Conservation (phyloP, 2,797 vertebrate species). For the Coregonus suidteri region DNA sequence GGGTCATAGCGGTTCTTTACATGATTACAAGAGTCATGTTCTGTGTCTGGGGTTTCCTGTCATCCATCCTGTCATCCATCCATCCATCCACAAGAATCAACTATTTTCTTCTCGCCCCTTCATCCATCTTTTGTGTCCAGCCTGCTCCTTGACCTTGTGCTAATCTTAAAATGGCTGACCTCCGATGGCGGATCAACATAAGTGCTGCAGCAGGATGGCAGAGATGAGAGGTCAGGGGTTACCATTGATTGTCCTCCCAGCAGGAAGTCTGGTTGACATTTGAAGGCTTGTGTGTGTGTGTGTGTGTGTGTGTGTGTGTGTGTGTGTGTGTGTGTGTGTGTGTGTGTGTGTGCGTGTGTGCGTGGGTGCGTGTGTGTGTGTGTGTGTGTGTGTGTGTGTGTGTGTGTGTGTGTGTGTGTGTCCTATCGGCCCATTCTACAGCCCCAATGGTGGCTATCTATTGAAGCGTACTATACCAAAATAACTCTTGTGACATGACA, state of each 20-base stretch:
- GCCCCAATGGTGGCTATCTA: not conserved
- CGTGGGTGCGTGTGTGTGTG: not conserved
- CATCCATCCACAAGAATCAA: not conserved
- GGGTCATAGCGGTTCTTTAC: not conserved
- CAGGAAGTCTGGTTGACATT: slow-evolving; percentile 1
- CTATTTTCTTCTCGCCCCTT: not conserved
- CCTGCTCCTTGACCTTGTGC: not conserved
- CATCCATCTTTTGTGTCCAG: not conserved
- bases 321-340: not conserved
- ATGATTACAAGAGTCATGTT: not conserved
- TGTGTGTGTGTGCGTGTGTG: not conserved
- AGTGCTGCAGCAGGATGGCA: not conserved
- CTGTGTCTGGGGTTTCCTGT: not conserved
- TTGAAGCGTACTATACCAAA: not conserved
- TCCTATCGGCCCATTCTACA: too few relatives aligned
- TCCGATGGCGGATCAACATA: not conserved
- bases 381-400: too few relatives aligned
- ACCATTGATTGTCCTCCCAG: slow-evolving; percentile 2
- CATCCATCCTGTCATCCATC: too few relatives aligned
- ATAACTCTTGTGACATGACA: not conserved
- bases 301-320: not conserved
- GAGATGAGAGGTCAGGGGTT: slow-evolving; percentile 3
- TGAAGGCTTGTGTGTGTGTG: not conserved
- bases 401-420: too few relatives aligned
- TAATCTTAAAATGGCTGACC: not conserved